Conservation (phyloP, 2,113 vertebrate genomes). For the Psilopogon haemacephalus region DNA sequence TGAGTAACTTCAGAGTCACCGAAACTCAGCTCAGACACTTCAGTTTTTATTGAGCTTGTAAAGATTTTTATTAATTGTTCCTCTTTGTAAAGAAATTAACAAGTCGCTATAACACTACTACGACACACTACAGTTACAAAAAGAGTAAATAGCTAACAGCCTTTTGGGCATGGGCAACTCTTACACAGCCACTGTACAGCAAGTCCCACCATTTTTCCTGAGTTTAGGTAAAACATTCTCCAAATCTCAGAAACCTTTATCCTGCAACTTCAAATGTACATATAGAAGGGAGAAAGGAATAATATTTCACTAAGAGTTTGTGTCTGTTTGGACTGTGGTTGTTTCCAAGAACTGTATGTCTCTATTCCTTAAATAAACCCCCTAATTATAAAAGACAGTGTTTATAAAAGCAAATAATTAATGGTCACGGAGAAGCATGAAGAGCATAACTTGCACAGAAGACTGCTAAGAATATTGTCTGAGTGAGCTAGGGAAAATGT, state of each 20-base stretch:
- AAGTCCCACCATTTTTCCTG: neutral
- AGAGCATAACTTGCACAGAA: neutral
- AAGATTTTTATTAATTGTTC: neutral
- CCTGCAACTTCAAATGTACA: neutral
- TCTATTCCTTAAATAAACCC: neutral
- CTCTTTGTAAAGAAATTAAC: neutral
- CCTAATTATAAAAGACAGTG: neutral
- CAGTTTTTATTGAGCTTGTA: neutral
- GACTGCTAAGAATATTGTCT: neutral
- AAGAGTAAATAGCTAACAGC: neutral
- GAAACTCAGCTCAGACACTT: neutral
- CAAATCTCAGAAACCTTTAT: neutral
- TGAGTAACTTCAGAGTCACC: neutral
- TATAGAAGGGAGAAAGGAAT: neutral
- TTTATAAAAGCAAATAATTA: neutral
- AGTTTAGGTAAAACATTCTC: neutral
- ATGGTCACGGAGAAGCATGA: accelerated
- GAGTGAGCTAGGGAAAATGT: neutral
- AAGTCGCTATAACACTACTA: neutral
- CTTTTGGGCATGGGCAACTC: neutral
- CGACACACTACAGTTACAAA: neutral
- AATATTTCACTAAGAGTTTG: neutral
- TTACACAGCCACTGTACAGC: neutral
- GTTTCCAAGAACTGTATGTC: neutral
- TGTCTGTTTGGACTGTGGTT: neutral